Evolutionary conservation across 2,888 invertebrate genomes (phyloP).

Genomic region (Tryphoninae sp.): DNA sequence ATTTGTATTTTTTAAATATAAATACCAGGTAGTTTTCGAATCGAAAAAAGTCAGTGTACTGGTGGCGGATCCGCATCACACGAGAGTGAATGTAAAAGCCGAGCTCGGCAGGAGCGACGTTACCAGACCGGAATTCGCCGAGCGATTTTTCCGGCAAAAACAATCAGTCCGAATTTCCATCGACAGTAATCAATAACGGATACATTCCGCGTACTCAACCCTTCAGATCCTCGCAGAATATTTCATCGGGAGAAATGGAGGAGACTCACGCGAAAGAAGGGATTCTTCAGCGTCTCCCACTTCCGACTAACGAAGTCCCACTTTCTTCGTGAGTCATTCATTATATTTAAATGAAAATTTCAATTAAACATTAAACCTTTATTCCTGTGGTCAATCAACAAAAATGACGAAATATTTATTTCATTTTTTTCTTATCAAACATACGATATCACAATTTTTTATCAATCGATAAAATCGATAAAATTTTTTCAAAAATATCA

Average conservation of each 20-base stretch:
- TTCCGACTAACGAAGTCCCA: slow-evolving; percentile 72
- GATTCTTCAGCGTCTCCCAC: slow-evolving; percentile 58
- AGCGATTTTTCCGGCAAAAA: slow-evolving; percentile 48
- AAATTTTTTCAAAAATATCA: no score
- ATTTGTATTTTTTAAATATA: neutral
- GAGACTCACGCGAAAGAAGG: slow-evolving; percentile 65
- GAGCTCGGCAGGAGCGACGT: slow-evolving; percentile 70
- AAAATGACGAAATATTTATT: no score
- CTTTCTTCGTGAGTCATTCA: slow-evolving; percentile 75
- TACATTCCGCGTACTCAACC: slow-evolving; percentile 73
- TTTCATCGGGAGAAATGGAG: slow-evolving; percentile 69
- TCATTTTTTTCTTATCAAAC: no score
- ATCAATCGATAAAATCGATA: no score
- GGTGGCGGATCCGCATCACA: slow-evolving; percentile 86
- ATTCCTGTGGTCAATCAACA: no score
- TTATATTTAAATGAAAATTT: no score
- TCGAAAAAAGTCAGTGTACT: slow-evolving; percentile 87
- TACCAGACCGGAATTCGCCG: slow-evolving; percentile 61
- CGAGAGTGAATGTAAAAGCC: slow-evolving; percentile 84
- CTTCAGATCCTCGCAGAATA: slow-evolving; percentile 65
- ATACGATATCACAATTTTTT: no score
- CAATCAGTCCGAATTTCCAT: slow-evolving; percentile 67
- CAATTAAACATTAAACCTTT: no score
- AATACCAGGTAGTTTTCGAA: slow-evolving; percentile 86
- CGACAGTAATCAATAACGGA: slow-evolving; percentile 64